These are phyloP conservation scores for Rhabdomys dilectus DNA, from an alignment of 2,113 vertebrate species.

Conservation along the genomic window DNA sequence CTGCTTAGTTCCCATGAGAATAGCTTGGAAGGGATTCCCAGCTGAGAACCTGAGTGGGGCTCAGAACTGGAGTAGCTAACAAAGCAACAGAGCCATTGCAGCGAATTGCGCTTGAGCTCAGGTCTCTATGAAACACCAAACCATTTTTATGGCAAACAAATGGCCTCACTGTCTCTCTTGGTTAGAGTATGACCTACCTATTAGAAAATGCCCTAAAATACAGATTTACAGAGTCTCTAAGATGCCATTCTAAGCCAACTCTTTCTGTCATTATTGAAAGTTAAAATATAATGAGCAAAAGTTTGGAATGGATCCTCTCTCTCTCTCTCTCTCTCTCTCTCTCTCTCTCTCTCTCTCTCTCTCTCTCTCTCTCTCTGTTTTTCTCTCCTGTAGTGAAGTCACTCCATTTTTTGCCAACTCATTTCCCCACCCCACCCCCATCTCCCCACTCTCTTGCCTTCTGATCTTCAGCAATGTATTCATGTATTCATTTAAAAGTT, in stretches of 20 bases:
- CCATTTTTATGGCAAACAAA: neutral
- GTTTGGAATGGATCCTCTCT: neutral
- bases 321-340: neutral
- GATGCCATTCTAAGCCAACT: neutral
- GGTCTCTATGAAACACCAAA: neutral
- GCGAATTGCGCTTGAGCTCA: neutral
- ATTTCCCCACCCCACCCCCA: neutral
- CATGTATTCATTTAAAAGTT: slow-evolving; percentile 87
- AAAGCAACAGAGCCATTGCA: neutral
- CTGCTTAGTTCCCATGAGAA: neutral
- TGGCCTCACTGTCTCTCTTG: neutral
- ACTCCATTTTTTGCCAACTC: slow-evolving; percentile 67
- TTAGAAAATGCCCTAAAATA: neutral
- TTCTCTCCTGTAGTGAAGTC: neutral
- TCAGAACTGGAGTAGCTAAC: neutral
- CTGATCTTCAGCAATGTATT: slow-evolving; percentile 83
- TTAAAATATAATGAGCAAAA: neutral
- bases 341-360: neutral
- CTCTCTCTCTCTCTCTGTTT: too few relatives aligned
- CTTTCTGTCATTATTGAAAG: neutral
- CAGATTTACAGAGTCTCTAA: neutral
- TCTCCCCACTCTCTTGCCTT: slow-evolving; percentile 60
- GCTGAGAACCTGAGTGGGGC: slow-evolving; percentile 32
- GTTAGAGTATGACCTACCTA: neutral
- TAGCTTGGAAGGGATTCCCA: neutral